Conservation (phyloP, 2,113 vertebrate genomes). For the Xerus inauris region DNA sequence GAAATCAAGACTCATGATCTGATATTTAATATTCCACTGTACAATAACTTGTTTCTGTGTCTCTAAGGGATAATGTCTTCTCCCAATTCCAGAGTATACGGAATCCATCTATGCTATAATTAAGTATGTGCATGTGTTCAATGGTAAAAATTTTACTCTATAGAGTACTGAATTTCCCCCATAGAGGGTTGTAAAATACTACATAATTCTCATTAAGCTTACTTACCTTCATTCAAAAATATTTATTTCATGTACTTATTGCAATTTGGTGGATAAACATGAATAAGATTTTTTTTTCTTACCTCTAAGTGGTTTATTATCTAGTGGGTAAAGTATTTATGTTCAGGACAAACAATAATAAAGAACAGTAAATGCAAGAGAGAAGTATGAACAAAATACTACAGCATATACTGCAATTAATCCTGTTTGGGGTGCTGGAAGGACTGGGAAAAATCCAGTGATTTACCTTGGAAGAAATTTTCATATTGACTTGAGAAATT, state of each 20-base stretch:
- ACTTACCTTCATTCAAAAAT: conserved; percentile 25
- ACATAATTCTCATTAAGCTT: conserved; percentile 6
- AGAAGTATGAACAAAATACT: not conserved
- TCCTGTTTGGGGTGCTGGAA: not conserved
- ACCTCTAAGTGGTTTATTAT: not conserved
- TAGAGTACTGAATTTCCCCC: not conserved
- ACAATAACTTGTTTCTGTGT: not conserved
- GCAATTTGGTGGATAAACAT: not conserved
- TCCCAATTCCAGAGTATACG: not conserved
- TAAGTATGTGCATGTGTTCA: not conserved
- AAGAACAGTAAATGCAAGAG: not conserved
- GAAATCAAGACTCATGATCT: conserved; percentile 48
- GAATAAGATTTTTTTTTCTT: not conserved
- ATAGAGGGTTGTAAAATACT: not conserved
- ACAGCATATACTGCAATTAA: not conserved
- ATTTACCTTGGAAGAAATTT: not conserved
- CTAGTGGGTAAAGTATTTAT: not conserved
- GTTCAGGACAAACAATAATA: not conserved
- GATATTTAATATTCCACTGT: conserved; percentile 52
- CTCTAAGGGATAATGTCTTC: not conserved
- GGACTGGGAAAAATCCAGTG: not conserved
- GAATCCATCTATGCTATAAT: not conserved
- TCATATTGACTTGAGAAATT: conserved; percentile 16
- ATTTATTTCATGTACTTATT: not conserved
- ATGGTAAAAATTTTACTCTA: not conserved